Evolutionary conservation across 2,797 vertebrate species (phyloP), one percentile per base, ranked within the genome.

Genomic region (Poeciliopsis infans): DNA sequence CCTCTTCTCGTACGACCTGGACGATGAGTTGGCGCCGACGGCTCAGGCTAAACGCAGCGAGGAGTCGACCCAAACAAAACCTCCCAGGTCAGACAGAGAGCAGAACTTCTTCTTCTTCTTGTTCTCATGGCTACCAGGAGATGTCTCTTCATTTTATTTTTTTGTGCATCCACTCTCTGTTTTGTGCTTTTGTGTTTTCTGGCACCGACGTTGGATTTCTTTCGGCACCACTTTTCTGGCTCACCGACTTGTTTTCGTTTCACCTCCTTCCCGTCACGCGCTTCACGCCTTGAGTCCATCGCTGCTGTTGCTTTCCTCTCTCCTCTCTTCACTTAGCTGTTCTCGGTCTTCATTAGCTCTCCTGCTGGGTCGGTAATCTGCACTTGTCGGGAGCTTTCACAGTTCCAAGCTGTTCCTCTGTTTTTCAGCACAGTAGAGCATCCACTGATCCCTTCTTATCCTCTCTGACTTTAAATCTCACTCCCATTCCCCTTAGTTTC

Each of bases 1-100:
- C 86, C 97, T 98, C 81, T 99, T 99, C 95, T 98, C 97, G 0
- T 98, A 99, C 0, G 97, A 99, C 93, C 93, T 98, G 33, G 94
- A 97, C 39, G 96, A 98, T 75, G 91, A 95, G 77, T 78, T 83
- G 20, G 91, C 95, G 5, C 92, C 95, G 3, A 74, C 76, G 1
- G 81, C 88, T 81, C 61, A 81, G 0, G 39, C 75, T 25, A 87
- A 89, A 83, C 57, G 83, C 57, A 75, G 51, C 11, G 85, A 90
- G 55, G 91, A 91, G 47, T 76, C 89, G 3, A 83, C 91, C 11
- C 82, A 78, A 84, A 69, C 83, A 1, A 80, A 90, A 2, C 76
- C 78, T 75, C 79, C 86, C 85, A 92, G 92, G 93, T 93, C 86
- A 94, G 94, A 82, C 15, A 84, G 82, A 43, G 45, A 45, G 20